A percentile compares a stretch with the other conserved stretches of the same genome.
These are phyloP conservation scores for Rhinopithecus roxellana DNA, from an alignment of 2,113 vertebrate species.

Conservation along the genomic window DNA sequence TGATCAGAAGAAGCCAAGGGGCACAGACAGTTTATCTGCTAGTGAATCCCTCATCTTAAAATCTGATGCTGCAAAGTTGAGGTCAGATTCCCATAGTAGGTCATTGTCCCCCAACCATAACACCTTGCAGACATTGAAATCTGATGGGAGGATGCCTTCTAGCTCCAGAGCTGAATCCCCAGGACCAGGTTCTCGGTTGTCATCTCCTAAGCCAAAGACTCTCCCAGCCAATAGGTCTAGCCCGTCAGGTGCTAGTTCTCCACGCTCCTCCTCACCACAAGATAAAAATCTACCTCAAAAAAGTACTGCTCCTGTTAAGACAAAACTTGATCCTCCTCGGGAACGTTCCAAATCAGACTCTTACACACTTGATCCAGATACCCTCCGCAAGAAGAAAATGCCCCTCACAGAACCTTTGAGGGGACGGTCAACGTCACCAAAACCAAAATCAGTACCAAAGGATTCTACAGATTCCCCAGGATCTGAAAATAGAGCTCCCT, in stretches of 20 bases:
- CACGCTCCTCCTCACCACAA: conserved; percentile 90
- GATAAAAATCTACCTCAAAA: conserved; percentile 95
- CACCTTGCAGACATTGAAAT: conserved; percentile 95
- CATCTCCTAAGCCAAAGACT: conserved; percentile 95
- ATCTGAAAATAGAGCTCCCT: conserved; percentile 93
- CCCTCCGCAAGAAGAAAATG: conserved; percentile 96
- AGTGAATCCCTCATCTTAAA: conserved; percentile 95
- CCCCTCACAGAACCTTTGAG: conserved; percentile 94
- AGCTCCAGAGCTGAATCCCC: conserved; percentile 94
- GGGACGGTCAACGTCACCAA: conserved; percentile 97
- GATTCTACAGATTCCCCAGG: conserved; percentile 89
- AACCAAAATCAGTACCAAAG: conserved; percentile 92
- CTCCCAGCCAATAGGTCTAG: conserved; percentile 89
- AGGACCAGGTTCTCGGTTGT: conserved; percentile 92
- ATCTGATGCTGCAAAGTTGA: conserved; percentile 95
- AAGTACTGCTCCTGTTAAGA: conserved; percentile 90
- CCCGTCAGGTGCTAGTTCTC: conserved; percentile 89
- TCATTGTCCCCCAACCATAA: conserved; percentile 99
- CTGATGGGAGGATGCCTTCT: conserved; percentile 89
- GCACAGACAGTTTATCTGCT: conserved; percentile 90
- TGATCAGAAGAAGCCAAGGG: conserved; percentile 91
- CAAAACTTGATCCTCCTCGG: conserved; percentile 94
- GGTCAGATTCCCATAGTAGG: conserved; percentile 97
- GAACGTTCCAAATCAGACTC: conserved; percentile 99
- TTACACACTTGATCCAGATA: conserved; percentile 97